Percentiles rank a stretch among this genome's conserved stretches.
phyloP scores from a whole-genome alignment of 2,888 invertebrate species.

The Eilema sororculum region DNA sequence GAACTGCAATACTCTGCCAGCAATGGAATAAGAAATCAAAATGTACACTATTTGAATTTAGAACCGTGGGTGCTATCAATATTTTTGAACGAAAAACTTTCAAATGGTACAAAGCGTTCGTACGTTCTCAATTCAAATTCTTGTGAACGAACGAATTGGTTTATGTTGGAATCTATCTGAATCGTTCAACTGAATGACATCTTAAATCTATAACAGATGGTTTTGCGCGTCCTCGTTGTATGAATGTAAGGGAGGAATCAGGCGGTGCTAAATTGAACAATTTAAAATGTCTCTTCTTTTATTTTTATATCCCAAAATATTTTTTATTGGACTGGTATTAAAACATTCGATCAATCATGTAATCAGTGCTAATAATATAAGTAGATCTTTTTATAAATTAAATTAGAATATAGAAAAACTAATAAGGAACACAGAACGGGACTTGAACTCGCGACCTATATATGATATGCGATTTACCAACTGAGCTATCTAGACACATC shows the following conservation, averaged over 20 bases:
- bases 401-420: too few species aligned
- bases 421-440: too few species aligned
- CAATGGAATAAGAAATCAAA: conserved; percentile 29
- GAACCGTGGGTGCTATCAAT: conserved; percentile 46
- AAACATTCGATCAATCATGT: too few species aligned
- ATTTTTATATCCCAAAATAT: background rate
- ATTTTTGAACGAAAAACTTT: conserved; percentile 52
- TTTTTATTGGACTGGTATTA: too few species aligned
- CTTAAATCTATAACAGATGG: conserved; percentile 22
- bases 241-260: conserved; percentile 5
- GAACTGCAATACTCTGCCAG: background rate
- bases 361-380: too few species aligned
- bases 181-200: conserved; percentile 36
- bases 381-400: too few species aligned
- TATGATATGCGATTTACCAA: too few species aligned
- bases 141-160: conserved; percentile 39
- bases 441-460: too few species aligned
- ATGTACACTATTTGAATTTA: conserved; percentile 43
- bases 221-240: conserved; percentile 15
- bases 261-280: background rate
- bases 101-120: conserved; percentile 44
- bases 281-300: background rate
- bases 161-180: conserved; percentile 39
- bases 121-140: conserved; percentile 49
- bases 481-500: too few species aligned